Evolutionary conservation across 2,888 invertebrate species (phyloP).

Genomic region (Minunthozetes semirufus): DNA sequence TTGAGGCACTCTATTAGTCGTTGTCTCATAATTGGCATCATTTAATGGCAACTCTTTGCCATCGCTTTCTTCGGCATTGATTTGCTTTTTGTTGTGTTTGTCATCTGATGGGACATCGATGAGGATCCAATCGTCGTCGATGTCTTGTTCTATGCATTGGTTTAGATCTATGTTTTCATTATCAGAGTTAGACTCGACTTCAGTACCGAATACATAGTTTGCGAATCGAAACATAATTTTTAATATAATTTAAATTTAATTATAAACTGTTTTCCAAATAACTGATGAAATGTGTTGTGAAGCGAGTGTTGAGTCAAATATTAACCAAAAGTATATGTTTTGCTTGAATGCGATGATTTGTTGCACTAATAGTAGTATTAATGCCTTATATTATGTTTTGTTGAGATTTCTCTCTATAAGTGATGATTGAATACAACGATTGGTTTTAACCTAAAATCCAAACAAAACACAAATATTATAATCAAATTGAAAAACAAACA

Average conservation of each 20-base stretch:
- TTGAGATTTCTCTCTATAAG: too few species aligned
- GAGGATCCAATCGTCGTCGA: conserved; percentile 38
- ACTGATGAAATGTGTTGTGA: too few species aligned
- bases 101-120: conserved; percentile 23
- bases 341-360: background rate
- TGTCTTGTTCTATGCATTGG: background rate
- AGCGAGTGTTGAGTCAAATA: too few species aligned
- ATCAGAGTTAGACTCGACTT: background rate
- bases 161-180: too few species aligned
- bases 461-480: background rate
- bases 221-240: conserved; percentile 1
- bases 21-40: conserved; percentile 12
- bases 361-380: too few species aligned
- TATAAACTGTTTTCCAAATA: background rate
- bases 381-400: too few species aligned
- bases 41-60: conserved; percentile 7
- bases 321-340: too few species aligned
- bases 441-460: background rate
- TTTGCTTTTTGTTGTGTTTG: conserved; percentile 3
- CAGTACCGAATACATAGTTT: background rate
- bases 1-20: conserved; percentile 6
- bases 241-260: background rate
- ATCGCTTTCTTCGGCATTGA: background rate
- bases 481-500: background rate
- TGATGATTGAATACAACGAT: background rate